Evolutionary conservation across 1,140 invertebrate genomes (phyloP), one percentile per base, ranked within the genome.

Genomic region (Pentalonia nigronervosa): DNA sequence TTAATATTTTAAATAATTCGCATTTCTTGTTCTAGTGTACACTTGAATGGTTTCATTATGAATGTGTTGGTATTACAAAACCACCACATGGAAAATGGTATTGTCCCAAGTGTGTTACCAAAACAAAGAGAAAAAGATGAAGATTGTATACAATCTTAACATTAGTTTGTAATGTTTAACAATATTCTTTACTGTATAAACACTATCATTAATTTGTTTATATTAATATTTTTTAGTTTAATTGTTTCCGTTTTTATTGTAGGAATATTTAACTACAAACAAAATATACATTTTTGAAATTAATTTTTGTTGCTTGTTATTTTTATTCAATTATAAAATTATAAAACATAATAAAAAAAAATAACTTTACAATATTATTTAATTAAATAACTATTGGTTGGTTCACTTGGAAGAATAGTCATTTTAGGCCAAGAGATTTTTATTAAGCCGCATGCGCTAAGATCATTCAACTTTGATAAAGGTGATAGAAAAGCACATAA

Each of bases 61-160:
- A 98, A 17, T 99, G 99, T 95, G 99, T 99, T 87, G 98, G 98
- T 87, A 98, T 99, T 94, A 98, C 97, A 1, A 97, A 98, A 93
- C 98, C 98, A 23, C 99, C 99, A 1, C 99, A 99, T 95, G 99
- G 99, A 81, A 99, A 99, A 95, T 99, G 99, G 99, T 99, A 98
- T 95, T 99, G 99, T 95, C 76, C 60, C n/a, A n/a, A 76, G 60
- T 76, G 60, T 7, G 14, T n/a, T 7, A 76, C n/a, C 14, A 76
- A 76, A 34, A 0, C n/a, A 14, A 76, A 76, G 60, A 76, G 14
- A 76, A 76, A 76, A 76, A 76, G 14, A 76, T 76, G 17, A 76
- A 76, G 0, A 76, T n/a, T 76, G 11, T 14, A 11, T n/a, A n/a
- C 60, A 14, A 67, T 1, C 60, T n/a, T 4, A n/a, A n/a, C 4